Conservation (phyloP, 1,140 invertebrate genomes). For the Tetramorium simillimum region DNA sequence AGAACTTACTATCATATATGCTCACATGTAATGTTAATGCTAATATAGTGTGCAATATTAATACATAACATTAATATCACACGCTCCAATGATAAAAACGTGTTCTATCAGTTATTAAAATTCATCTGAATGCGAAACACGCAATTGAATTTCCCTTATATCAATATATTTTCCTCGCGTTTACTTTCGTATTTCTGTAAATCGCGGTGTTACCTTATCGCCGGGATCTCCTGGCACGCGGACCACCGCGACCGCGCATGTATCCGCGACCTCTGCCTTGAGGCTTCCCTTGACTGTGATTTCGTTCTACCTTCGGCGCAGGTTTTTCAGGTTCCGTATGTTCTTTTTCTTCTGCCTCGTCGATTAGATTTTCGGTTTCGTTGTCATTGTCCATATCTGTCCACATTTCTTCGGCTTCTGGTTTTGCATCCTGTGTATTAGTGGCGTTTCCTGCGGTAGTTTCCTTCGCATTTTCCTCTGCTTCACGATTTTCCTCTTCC, state of each 20-base stretch:
- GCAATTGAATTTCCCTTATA: background rate
- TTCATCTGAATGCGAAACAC: constrained; percentile 14
- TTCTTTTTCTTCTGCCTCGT: constrained; percentile 78
- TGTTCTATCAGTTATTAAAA: constrained; percentile 26
- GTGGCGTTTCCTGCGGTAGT: constrained; percentile 24
- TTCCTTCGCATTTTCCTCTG: constrained; percentile 49
- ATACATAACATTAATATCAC: constrained; percentile 14
- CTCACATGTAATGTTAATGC: background rate
- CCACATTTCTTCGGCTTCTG: constrained; percentile 76
- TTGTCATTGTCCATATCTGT: constrained; percentile 80
- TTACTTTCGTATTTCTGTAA: constrained; percentile 5
- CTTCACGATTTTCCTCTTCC: constrained; percentile 69
- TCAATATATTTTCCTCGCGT: background rate
- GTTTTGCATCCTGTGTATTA: constrained; percentile 63
- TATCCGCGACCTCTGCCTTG: constrained; percentile 66
- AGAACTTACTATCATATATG: constrained; percentile 3
- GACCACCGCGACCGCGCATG: constrained; percentile 76
- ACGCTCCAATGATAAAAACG: constrained; percentile 28
- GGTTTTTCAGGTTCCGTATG: constrained; percentile 67
- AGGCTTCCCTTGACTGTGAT: constrained; percentile 39
- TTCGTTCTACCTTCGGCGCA: constrained; percentile 63
- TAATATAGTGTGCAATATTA: background rate
- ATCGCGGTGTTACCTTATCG: constrained; percentile 75
- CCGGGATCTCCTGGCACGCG: constrained; percentile 81
- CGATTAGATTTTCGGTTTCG: constrained; percentile 78